Conservation (phyloP, 1,140 invertebrate genomes). For the Aphidius gifuensis region DNA sequence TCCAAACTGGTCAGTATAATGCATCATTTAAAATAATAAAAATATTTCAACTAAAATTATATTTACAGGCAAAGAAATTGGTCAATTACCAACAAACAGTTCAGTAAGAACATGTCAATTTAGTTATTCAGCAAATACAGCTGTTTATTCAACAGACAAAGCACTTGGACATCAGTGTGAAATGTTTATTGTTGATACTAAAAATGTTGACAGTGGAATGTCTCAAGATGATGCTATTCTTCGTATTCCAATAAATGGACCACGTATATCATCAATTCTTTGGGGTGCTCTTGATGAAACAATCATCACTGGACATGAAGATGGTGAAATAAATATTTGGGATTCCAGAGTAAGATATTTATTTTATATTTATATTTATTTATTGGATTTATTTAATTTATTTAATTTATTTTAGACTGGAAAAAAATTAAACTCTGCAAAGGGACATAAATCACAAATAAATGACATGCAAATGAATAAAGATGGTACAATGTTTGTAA, state of each 20-base stretch:
- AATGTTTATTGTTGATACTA: constrained; percentile 80
- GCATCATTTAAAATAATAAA: constrained; percentile 7
- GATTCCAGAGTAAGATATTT: constrained; percentile 73
- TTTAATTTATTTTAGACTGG: constrained; percentile 62
- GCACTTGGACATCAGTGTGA: constrained; percentile 88
- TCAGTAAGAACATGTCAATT: constrained; percentile 89
- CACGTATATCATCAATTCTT: constrained; percentile 86
- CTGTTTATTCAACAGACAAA: constrained; percentile 90
- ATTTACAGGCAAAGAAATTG: constrained; percentile 65
- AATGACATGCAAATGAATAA: constrained; percentile 95
- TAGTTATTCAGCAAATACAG: constrained; percentile 88
- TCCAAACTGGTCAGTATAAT: constrained; percentile 63
- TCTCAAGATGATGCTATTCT: constrained; percentile 61
- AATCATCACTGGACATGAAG: constrained; percentile 91
- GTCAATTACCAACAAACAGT: constrained; percentile 76
- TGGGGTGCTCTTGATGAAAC: constrained; percentile 92
- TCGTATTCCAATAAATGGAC: constrained; percentile 62
- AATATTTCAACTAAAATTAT: constrained; percentile 9
- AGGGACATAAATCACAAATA: constrained; percentile 82
- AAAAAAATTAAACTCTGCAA: constrained; percentile 71
- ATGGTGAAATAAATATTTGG: constrained; percentile 88
- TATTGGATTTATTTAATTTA: neutral
- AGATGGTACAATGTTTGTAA: constrained; percentile 94
- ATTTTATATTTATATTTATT: constrained; percentile 11
- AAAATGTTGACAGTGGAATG: constrained; percentile 64